Evolutionary conservation across 1,140 invertebrate genomes (phyloP), one percentile per base, ranked within the genome.

Genomic region (Chelonus insularis): DNA sequence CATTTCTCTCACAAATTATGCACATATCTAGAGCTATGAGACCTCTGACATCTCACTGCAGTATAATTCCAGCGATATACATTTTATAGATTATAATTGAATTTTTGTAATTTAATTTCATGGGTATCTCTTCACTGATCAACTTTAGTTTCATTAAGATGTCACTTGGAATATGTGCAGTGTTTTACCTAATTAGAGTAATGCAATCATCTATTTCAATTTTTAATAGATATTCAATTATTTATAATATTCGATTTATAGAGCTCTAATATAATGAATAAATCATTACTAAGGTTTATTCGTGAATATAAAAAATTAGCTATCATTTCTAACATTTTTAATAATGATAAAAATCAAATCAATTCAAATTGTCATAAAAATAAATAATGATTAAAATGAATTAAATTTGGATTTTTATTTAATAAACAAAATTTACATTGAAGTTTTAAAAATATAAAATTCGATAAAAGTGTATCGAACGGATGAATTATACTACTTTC

Each of bases 91-190:
- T 37, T 41, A 16, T 52, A 52, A 52, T 52, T 52, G 4, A 8
- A 32, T 52, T 52, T 52, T 52, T 52, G 32, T 52, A 52, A 52
- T 39, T 55, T 34, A n/a, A 55, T 37, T 55, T 18, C 36, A 29
- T 11, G 12, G 55, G 32, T 43, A 5, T 45, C 37, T 45, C 25
- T 25, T 25, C 21, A 32, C 29, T 29, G 37, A 57, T 57, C 23
- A 29, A 57, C 34, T 57, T 57, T 37, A 45, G 8, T 14, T 56
- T 11, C 23, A 43, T 45, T 25, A 25, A 25, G 21, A 43, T 29
- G 18, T 57, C 25, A 57, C 18, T 12, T 57, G 8, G 14, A 43
- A 16, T 43, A 29, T 29, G 25, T 29, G 25, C 3, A 29, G 14
- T 16, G 16, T 16, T 43, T 43, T 43, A 43, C 16, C 12, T 43